Evolutionary conservation across 2,797 vertebrate genomes (phyloP).

Genomic region (Sebastes baramenuke): DNA sequence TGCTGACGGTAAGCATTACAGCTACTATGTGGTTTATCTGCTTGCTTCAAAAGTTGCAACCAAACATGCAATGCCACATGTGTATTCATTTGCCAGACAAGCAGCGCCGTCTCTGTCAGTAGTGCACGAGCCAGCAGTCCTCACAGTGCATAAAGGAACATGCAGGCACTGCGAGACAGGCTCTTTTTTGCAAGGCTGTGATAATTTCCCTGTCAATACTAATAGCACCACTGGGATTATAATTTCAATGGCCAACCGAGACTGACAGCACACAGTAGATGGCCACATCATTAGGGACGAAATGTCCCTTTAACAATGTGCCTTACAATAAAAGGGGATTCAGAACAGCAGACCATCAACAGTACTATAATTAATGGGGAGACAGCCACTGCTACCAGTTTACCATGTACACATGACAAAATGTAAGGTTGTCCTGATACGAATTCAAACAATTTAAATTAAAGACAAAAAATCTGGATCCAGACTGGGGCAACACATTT

Average conservation of each 20-base stretch:
- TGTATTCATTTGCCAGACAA: neutral
- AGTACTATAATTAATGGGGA: neutral
- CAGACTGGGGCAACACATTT: neutral
- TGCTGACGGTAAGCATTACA: neutral
- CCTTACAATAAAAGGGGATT: neutral
- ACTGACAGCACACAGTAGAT: neutral
- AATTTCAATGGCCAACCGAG: neutral
- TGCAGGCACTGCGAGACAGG: neutral
- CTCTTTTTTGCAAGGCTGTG: neutral
- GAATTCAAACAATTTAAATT: neutral
- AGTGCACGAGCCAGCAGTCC: neutral
- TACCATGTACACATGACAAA: neutral
- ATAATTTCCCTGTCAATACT: constrained; percentile 8
- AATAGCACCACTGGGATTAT: neutral
- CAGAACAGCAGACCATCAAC: neutral
- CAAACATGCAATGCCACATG: neutral
- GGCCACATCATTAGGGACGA: neutral
- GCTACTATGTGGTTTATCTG: neutral
- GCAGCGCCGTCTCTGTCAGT: neutral
- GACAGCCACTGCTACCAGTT: neutral
- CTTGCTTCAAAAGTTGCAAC: neutral
- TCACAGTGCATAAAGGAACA: neutral
- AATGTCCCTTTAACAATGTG: constrained; percentile 2
- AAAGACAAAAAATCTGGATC: neutral
- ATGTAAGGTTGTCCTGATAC: neutral